Base-by-base conservation (phyloP, 2,113 vertebrate species). In the Balaeniceps rex region DNA sequence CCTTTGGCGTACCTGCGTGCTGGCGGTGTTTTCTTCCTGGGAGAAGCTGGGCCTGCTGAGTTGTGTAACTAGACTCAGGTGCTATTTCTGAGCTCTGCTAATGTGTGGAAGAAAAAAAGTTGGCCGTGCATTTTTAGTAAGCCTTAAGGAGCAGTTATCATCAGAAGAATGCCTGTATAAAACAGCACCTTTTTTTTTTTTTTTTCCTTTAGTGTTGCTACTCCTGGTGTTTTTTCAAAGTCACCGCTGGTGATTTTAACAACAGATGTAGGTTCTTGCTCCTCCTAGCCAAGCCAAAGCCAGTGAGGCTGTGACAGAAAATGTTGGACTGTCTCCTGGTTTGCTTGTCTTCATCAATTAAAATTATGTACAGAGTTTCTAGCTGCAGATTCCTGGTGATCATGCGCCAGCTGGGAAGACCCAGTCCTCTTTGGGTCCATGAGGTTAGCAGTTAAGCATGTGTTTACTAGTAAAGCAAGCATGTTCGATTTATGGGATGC, bases 121-220 rank as follows among this genome's bases (percentile, higher is more conserved):
- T 96, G 60, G 79, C 78, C 4, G 6, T 87, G 92, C 63, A 79
- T 95, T 96, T 96, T 95, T 96, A 90, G 96, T 83, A 92, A 96
- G 84, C 84, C 85, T 97, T 61, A 77, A 94, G 88, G 95, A 91
- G 74, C 74, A 77, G 70, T 96, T 93, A 74, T 69, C 28, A 54
- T 93, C 74, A 85, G 83, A 94, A 85, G 68, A 77, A 44, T 75
- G 86, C 89, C 78, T 90, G 70, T 31, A 65, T 60, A 93, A 54
- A 92, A 88, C 49, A 34, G 61, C 47, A 34, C 58, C 42, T 71
- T 40, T 83, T 46, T 44, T n/a, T 85, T 87, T 75, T 79, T 60
- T n/a, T n/a, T n/a, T n/a, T n/a, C n/a, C n/a, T 84, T 89, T 76
- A 76, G 54, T 61, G 23, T 82, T 94, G 84, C 63, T 90, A 13